A percentile compares a stretch with the other conserved stretches of the same genome.
Evolutionary conservation across 2,113 vertebrate species (phyloP).

Genomic region (Indicator indicator): DNA sequence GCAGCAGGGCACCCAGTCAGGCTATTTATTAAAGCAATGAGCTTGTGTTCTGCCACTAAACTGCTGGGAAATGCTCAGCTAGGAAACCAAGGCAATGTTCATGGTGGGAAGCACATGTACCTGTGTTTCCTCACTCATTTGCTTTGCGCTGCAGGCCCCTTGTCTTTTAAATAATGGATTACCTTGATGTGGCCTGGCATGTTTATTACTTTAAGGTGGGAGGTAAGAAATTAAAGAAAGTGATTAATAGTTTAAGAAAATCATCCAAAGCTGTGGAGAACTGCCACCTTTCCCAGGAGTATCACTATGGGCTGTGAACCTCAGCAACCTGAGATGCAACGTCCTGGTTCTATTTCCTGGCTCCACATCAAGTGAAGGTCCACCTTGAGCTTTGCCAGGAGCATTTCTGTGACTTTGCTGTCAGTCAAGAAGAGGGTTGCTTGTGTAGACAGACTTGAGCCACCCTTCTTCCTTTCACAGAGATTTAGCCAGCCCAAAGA

Average conservation of each 20-base stretch:
- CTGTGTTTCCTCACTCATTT: background rate
- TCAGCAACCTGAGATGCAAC: background rate
- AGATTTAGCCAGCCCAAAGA: background rate
- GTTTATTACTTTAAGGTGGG: slow-evolving; percentile 2
- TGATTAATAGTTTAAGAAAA: background rate
- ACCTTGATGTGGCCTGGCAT: background rate
- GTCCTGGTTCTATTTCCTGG: background rate
- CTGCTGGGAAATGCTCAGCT: background rate
- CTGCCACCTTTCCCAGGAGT: background rate
- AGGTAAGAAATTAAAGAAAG: background rate
- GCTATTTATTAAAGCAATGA: background rate
- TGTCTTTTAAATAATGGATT: background rate
- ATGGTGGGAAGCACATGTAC: background rate
- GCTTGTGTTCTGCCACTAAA: background rate
- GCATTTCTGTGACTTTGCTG: background rate
- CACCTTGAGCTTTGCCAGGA: background rate
- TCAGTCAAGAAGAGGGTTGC: background rate
- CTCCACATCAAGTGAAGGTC: background rate
- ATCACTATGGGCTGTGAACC: background rate
- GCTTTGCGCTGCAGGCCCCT: background rate
- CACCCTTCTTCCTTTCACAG: background rate
- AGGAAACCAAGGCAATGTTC: background rate
- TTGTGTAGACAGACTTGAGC: fast-evolving
- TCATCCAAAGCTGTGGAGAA: background rate
- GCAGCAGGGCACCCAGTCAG: fast-evolving